Evolutionary conservation across 2,888 invertebrate species (phyloP).

Genomic region (Molorchus minor): DNA sequence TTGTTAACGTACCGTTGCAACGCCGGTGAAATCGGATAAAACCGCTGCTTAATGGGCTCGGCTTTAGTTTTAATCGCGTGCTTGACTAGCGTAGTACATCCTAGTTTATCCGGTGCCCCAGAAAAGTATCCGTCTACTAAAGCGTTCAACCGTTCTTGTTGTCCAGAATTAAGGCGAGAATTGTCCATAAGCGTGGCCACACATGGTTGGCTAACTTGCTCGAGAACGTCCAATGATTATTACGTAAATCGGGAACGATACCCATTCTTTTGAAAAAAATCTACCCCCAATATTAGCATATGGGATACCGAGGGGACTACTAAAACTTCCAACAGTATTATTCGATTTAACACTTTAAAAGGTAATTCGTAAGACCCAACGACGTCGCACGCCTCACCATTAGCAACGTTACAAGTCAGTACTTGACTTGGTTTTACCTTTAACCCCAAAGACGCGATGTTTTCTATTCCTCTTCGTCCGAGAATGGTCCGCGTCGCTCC

Average conservation of each 20-base stretch:
- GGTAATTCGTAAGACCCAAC: conserved; percentile 27
- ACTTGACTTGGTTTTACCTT: background rate
- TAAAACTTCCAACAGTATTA: conserved; percentile 28
- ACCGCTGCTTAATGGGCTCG: conserved; percentile 14
- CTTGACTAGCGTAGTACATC: background rate
- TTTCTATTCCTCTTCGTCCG: background rate
- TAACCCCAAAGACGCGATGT: conserved; percentile 6
- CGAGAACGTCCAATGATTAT: conserved; percentile 31
- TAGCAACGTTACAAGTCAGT: conserved; percentile 26
- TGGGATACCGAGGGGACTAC: conserved; percentile 30
- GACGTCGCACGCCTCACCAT: conserved; percentile 26
- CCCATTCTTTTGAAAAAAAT: conserved; percentile 34
- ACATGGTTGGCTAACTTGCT: too few species aligned
- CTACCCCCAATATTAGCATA: conserved; percentile 27
- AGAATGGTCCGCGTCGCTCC: conserved; percentile 23
- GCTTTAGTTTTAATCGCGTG: background rate
- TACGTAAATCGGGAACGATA: conserved; percentile 29
- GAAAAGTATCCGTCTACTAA: background rate
- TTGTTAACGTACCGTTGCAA: conserved; percentile 14
- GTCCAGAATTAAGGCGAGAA: background rate
- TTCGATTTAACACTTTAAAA: conserved; percentile 20
- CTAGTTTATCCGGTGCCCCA: conserved; percentile 6
- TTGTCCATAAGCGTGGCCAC: background rate
- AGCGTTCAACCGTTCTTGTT: background rate
- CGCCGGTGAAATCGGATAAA: conserved; percentile 10